Percentiles rank a stretch among this genome's conserved stretches.
These are phyloP conservation scores for Ameiurus melas DNA, from an alignment of 2,113 vertebrate species.

Conservation along the genomic window DNA sequence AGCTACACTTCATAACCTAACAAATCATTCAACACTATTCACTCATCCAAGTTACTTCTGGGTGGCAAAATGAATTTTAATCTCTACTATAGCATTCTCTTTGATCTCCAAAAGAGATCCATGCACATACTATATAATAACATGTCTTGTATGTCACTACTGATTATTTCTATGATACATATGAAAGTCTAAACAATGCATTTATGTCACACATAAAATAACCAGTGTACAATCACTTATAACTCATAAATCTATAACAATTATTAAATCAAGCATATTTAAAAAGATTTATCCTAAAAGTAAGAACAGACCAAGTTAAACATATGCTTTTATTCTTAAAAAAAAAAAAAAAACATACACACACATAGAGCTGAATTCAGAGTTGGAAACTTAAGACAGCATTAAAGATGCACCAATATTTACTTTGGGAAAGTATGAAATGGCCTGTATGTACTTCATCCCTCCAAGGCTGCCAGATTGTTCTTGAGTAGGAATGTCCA, in stretches of 20 bases:
- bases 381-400: not conserved
- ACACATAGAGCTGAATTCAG: not conserved
- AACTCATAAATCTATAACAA: not conserved
- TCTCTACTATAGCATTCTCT: constrained; percentile 17
- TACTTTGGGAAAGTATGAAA: not conserved
- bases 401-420: not conserved
- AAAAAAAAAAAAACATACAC: not conserved
- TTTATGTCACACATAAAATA: not conserved
- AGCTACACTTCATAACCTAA: constrained; percentile 22
- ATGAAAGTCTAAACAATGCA: not conserved
- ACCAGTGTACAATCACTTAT: not conserved
- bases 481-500: not conserved
- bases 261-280: not conserved
- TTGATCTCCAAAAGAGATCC: constrained; percentile 35
- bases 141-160: not conserved
- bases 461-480: not conserved
- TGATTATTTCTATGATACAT: not conserved
- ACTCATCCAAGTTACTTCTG: constrained; percentile 30
- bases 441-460: not conserved
- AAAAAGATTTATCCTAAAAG: not conserved
- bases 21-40: constrained; percentile 18
- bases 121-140: not conserved
- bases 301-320: not conserved
- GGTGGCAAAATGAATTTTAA: constrained; percentile 33
- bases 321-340: not conserved